Base-by-base conservation (phyloP, 2,113 vertebrate species). In the Malaclemys terrapin region DNA sequence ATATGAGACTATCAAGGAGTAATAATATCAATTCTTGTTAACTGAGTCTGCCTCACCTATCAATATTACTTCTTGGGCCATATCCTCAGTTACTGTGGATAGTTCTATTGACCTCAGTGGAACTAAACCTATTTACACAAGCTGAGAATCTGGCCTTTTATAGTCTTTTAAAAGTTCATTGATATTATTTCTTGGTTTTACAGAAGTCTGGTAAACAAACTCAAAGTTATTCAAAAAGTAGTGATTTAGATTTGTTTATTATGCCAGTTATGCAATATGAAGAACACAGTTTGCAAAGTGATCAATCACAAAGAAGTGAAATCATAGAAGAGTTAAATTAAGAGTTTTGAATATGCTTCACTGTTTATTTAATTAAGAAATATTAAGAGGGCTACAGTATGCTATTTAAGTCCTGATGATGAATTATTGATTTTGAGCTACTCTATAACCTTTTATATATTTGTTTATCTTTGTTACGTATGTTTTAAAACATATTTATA, bases 341-440 rank as follows among this genome's bases (percentile, higher is more conserved):
- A 84, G 10, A 93, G 57, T 69, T 5, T 81, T 19, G 8, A 12
- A 57, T 76, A 76, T 1, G 0, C 65, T 72, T 72, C n/a, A 22
- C 65, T 42, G 10, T 19, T 10, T 19, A 83, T 9, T 42, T 89
- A 79, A 91, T 14, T 75, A 62, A 47, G 49, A 86, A 35, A 3
- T 27, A 38, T 85, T 52, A 52, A 62, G 10, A 80, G 52, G 83
- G 0, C 1, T 47, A 1, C 81, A 85, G 12, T 1, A 7, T 65
- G 35, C 72, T 45, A 59, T 94, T 80, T 90, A 93, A n/a, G 90
- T 78, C 1, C 12, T 87, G 19, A 27, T 2, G 19, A 69, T 25
- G 84, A 83, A 72, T 85, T 90, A 56, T 38, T 65, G 45, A 47
- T 80, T 89, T 89, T 91, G 8, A 91, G 6, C 31, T 81, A 57